Evolutionary conservation across 64 coral and sea anemone species (phyloP), one percentile per base, ranked within the genome.

Genomic region (Montipora foliosa): DNA sequence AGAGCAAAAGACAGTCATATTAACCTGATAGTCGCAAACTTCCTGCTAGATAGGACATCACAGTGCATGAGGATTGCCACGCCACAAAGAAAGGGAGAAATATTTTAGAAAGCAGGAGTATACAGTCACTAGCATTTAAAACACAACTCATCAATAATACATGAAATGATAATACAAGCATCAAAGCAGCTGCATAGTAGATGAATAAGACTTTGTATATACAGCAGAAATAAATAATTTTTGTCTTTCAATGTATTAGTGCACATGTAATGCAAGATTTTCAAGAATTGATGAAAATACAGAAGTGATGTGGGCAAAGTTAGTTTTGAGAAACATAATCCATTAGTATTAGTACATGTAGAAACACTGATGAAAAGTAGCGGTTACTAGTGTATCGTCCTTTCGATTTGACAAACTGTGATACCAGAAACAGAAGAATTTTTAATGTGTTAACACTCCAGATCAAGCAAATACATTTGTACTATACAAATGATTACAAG

Each of bases 21-120:
- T 95, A 92, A 97, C 96, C 96, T 97, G 92, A 92, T 95, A 97
- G 89, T 95, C 93, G 89, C 89, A 92, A 87, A 89, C 96, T 92
- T 95, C 96, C 89, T 92, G 77, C 88, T 86, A 96, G 49, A 90
- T 62, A 75, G 80, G 22, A 85, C 69, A 79, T 84, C 88, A 75
- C 89, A 87, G 48, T 73, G 16, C 2, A 86, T 86, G 90, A 86
- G 76, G 90, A 74, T 24, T 76, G 87, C 73, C 74, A 90, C 71
- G 66, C 74, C 82, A 90, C 87, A 88, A 95, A 95, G 74, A 90
- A 95, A 95, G 74, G 93, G 84, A 64, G 84, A 83, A 90, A 95
- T 80, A 67, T 70, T 55, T 66, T 80, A 90, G 58, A 90, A 90
- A 61, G 72, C 75, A 49, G 25, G 78, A 47, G 75, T 66, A 24